Evolutionary conservation across 2,113 vertebrate species (phyloP), one percentile per base, ranked within the genome.

Genomic region (Tyto alba): DNA sequence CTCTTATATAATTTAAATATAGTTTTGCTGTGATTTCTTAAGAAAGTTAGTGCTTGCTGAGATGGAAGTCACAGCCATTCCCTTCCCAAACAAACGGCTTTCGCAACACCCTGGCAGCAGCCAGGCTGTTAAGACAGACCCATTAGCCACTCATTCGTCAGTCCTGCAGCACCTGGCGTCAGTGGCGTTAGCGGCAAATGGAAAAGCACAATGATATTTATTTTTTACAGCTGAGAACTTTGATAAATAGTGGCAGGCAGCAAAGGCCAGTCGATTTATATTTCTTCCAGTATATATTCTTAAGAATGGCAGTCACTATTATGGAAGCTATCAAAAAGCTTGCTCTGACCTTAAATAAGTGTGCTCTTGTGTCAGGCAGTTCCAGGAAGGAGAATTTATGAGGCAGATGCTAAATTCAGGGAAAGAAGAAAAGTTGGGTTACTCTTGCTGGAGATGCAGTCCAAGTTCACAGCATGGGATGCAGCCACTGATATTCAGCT

Each of bases 321-420:
- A 96, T 86, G 69, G 92, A 96, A 97, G 83, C 88, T 80, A 96
- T 94, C 92, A 93, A 89, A 96, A 95, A 93, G 29, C 94, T 57
- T 41, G 48, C 86, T 88, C 87, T 89, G 94, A 85, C 86, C 94
- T 95, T 90, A 96, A 96, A 76, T 95, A 92, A 87, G 83, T 40
- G 64, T 90, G 92, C 77, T 89, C 32, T 78, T 66, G 3, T 34
- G 69, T 20, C 91, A 87, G 68, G 63, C 69, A 62, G 68, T 22
- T 53, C 69, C 89, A 85, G 45, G 40, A 87, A 69, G 68, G 79
- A 81, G 80, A 95, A 97, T 94, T 96, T 76, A 92, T 38, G 69
- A 85, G 62, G 64, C 27, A 82, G 76, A 85, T 34, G 69, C 71
- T 85, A 48, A 87, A 91, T 79, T 67, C 40, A 32, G 52, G n/a